Base-by-base conservation (phyloP, 2,797 vertebrate species). In the Trachops cirrhosus region DNA sequence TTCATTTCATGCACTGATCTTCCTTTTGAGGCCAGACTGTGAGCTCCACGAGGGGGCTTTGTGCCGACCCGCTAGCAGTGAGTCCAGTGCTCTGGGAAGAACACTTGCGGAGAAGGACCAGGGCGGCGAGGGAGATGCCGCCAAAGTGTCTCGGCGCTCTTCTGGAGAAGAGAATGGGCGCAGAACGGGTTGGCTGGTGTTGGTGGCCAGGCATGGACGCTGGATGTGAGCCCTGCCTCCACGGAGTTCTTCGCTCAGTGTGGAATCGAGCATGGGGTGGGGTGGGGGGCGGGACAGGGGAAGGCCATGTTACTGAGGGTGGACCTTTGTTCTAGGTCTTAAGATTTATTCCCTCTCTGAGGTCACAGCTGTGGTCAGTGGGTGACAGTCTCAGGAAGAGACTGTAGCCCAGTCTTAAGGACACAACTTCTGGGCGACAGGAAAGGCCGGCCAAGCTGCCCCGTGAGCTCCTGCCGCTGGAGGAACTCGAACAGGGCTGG, bases 391-490 rank as follows among this genome's bases (percentile, higher is more conserved):
- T 79, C 12, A n/a, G 71, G 16, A 14, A 41, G 16, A 62, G 26
- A 50, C 54, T 54, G 19, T 16, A 57, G 15, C 29, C 77, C 21
- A 32, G 10, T 48, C 24, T 67, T 59, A 39, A 59, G 73, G 90
- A 80, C 16, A 41, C 11, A 46, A 18, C 44, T 77, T 84, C 87
- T 1, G 16, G 71, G 18, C 32, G 50, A 84, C 57, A 44, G 0
- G 19, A 26, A 4, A 12, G 50, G n/a, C 16, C 4, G 9, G 1
- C 7, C 3, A 1, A n/a, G 18, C 86, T 71, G 39, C 29, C 24
- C 9, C 14, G 5, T 2, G 15, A 57, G 9, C 5, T 59, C 1
- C 44, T 0, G 9, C 10, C 3, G 0, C 12, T 18, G 16, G 37
- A 73, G 14, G 4, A 22, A 29, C 54, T 90, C 9, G 3, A 6